Evolutionary conservation across 2,797 vertebrate genomes (phyloP), one percentile per base, ranked within the genome.

Genomic region (Champsocephalus esox): DNA sequence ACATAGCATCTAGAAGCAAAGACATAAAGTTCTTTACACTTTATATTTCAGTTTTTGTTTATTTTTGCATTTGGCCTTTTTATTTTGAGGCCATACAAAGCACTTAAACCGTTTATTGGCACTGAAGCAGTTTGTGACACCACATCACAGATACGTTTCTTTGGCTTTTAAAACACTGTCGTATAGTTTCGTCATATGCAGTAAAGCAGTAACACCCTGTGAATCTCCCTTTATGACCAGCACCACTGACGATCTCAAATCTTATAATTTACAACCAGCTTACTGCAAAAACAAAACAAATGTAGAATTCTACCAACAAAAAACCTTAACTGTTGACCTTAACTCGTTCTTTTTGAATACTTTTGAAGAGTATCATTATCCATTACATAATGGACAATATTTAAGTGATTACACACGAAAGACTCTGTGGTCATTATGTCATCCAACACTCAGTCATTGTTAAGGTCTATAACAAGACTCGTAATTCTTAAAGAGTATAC

Each of bases 381-480:
- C 21, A 44, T 16, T 52, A 45, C 7, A 21, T 6, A 3, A 14
- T 9, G 62, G 34, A 41, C 16, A 69, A 61, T 59, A 45, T 49
- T 63, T 41, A 79, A 58, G 58, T 50, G 44, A 68, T 41, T 70
- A 66, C 63, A 86, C 57, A 41, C 82, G 61, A 77, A 66, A 72
- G 61, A 8, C 54, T 54, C 21, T 11, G 46, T 54, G 62, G 64
- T 70, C 70, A 67, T 73, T 72, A 82, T 80, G 43, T 81, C 68
- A 62, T 55, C 16, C 21, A 63, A 70, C 77, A 82, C 82, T 75
- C 70, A 65, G 9, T 76, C 63, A 66, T 46, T 5, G 2, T 79
- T 74, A 45, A 41, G 12, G 38, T 77, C 49, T 50, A 12, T 70
- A 80, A 69, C 55, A 57, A 28, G 65, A 65, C 43, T 66, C 55